These are phyloP conservation scores for human DNA, from an alignment of 2,113 vertebrate species.

Conservation along the genomic window GRCh38 chr7:136182001-136182500, in stretches of 20 bases:
- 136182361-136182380: not conserved
- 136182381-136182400: not conserved
- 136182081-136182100: not conserved
- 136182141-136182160: not conserved
- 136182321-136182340: not conserved
- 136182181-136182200: not conserved
- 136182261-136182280: not conserved
- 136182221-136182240: not conserved
- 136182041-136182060: no score
- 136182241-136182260: not conserved
- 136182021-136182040: not conserved
- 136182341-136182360: not conserved
- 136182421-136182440: not conserved
- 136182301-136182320: not conserved
- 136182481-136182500: not conserved
- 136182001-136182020: not conserved
- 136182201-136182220: not conserved
- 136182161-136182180: not conserved
- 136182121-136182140: not conserved
- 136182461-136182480: accelerated
- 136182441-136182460: not conserved
- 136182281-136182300: not conserved
- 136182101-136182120: not conserved
- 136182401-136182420: not conserved
- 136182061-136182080: not conserved